Conservation (phyloP, 2,888 invertebrate species). For the Aelia acuminata region DNA sequence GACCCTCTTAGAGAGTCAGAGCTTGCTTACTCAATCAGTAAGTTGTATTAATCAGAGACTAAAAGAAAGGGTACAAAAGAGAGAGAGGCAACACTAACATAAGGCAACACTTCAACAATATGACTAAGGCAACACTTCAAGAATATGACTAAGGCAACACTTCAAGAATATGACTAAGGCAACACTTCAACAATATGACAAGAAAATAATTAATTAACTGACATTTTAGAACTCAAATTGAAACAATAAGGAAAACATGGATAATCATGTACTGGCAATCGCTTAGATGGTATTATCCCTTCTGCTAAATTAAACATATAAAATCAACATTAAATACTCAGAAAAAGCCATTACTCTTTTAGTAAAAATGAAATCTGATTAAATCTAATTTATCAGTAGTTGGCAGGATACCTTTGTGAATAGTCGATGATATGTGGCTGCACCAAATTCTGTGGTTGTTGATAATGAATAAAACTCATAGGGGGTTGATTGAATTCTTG, state of each 20-base stretch:
- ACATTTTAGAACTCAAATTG: background rate
- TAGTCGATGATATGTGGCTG: constrained; percentile 63
- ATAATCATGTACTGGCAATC: background rate
- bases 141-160: too few species aligned
- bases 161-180: too few species aligned
- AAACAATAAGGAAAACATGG: background rate
- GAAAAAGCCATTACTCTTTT: background rate
- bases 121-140: too few species aligned
- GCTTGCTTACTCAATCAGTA: too few species aligned
- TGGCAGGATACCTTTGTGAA: constrained; percentile 55
- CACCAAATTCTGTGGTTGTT: constrained; percentile 61
- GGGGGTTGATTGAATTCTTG: constrained; percentile 63
- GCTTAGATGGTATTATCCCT: background rate
- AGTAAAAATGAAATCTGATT: background rate
- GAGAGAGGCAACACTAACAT: too few species aligned
- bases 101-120: too few species aligned
- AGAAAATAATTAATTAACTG: background rate
- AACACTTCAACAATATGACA: background rate
- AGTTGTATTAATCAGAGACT: too few species aligned
- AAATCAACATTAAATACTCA: background rate
- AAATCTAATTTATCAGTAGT: background rate
- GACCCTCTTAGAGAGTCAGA: too few species aligned
- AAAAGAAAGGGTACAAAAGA: too few species aligned
- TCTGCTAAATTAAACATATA: background rate
- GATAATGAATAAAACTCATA: constrained; percentile 64